Evolutionary conservation across 2,888 invertebrate genomes (phyloP), one percentile per base, ranked within the genome.

Genomic region (Chymomyza amoena): DNA sequence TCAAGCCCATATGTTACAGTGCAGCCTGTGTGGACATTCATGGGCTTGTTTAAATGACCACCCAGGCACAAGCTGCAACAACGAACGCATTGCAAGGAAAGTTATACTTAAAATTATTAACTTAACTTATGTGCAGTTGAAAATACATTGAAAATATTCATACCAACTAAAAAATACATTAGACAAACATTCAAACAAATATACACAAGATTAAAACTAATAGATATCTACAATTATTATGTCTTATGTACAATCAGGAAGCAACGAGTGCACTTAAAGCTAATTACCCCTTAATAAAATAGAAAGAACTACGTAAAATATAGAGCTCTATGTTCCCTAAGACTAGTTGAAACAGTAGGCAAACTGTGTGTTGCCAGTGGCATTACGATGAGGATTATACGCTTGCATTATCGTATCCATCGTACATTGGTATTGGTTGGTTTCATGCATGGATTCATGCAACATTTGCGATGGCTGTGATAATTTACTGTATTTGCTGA

Each of bases 331-430:
- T 62, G 50, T 18, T 20, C 25, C 36, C 18, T 28, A 10, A 45
- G n/a, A 74, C 72, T 81, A 88, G 62, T 89, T 89, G 39, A 84
- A 89, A 52, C 87, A 89, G 73, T 85, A 89, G 68, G 84, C 87
- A 54, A 87, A 84, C 70, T 89, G 89, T 4, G 84, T 71, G 59
- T 80, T 87, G 69, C 80, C 73, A 68, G 80, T 72, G 59, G 73
- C 70, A 68, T 86, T 88, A 76, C 83, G 88, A 88, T 89, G 89
- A 18, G 84, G 81, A 80, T 83, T 89, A 88, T 89, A 89, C 86
- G 88, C 87, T 86, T 89, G 84, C 83, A 88, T 88, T 80, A 89
- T 78, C 82, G 89, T 88, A 88, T 89, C 89, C 89, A 89, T 89
- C 79, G 89, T 84, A 73, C 84, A 87, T 70, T 89, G 87, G 65